Evolutionary conservation across 2,888 invertebrate genomes (phyloP).

Genomic region (Calameuta pallipes): DNA sequence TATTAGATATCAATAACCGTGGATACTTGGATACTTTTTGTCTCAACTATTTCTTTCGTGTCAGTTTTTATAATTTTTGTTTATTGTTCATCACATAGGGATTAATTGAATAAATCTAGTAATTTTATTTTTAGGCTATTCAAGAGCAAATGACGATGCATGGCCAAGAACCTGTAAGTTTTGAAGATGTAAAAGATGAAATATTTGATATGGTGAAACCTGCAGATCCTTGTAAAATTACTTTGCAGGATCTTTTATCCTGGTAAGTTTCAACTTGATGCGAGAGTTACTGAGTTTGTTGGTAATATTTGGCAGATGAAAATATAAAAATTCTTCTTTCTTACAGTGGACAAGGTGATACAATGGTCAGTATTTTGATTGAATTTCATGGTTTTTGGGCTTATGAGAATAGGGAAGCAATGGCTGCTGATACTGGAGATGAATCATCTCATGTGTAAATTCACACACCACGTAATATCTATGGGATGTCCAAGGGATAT

Average conservation of each 20-base stretch:
- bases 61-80: slow-evolving; percentile 50
- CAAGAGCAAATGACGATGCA: slow-evolving; percentile 90
- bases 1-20: slow-evolving; percentile 88
- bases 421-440: slow-evolving; percentile 73
- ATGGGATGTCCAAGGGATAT: too few species aligned
- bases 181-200: slow-evolving; percentile 96
- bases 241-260: slow-evolving; percentile 84
- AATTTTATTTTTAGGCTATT: slow-evolving; percentile 75
- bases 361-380: slow-evolving; percentile 91
- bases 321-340: slow-evolving; percentile 15
- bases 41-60: slow-evolving; percentile 92
- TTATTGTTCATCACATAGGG: slow-evolving; percentile 5
- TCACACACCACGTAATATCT: neutral
- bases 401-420: slow-evolving; percentile 91
- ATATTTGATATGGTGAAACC: slow-evolving; percentile 98
- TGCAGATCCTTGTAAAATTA: slow-evolving; percentile 84
- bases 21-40: slow-evolving; percentile 92
- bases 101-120: neutral
- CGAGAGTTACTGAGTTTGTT: neutral
- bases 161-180: slow-evolving; percentile 89
- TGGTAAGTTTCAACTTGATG: slow-evolving; percentile 67
- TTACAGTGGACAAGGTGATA: slow-evolving; percentile 90
- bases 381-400: slow-evolving; percentile 98
- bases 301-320: neutral
- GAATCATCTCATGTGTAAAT: slow-evolving; percentile 61